A percentile compares a stretch with the other conserved stretches of the same genome.
phyloP scores from a whole-genome alignment of 2,888 invertebrate genomes.

The Drosophila melanosoma region DNA sequence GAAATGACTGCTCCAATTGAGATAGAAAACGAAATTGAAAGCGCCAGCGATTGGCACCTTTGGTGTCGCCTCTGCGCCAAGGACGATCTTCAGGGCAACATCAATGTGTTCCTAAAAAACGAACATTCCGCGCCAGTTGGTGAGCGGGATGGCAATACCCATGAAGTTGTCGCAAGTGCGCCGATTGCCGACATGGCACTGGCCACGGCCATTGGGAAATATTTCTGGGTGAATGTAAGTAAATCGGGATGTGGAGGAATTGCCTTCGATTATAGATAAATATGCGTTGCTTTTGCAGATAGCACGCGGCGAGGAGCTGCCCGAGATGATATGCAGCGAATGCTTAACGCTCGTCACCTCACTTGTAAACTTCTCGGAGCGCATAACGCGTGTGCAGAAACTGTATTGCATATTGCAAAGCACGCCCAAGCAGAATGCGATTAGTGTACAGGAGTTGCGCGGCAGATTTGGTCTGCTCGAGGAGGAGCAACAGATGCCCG shows the following conservation, averaged over 20 bases:
- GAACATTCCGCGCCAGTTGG: constrained; percentile 37
- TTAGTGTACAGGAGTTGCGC: constrained; percentile 58
- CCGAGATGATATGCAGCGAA: constrained; percentile 76
- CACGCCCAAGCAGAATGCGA: constrained; percentile 17
- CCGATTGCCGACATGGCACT: constrained; percentile 52
- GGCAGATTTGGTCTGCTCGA: constrained; percentile 66
- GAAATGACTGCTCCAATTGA: constrained; percentile 25
- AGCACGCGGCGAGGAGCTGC: constrained; percentile 72
- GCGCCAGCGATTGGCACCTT: constrained; percentile 57
- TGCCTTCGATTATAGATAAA: background rate
- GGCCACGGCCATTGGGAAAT: constrained; percentile 78
- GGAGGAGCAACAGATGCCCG: constrained; percentile 18
- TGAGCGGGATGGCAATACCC: constrained; percentile 14
- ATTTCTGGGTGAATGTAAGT: constrained; percentile 80
- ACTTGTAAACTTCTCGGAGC: constrained; percentile 78
- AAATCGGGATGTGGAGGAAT: background rate
- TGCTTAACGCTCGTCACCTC: constrained; percentile 77
- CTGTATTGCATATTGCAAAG: constrained; percentile 75
- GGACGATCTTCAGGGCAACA: constrained; percentile 69
- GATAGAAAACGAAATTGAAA: background rate
- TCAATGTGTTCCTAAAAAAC: constrained; percentile 72
- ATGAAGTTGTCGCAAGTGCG: background rate
- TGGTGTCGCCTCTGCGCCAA: constrained; percentile 82
- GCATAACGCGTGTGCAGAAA: constrained; percentile 79
- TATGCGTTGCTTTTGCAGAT: constrained; percentile 53